Evolutionary conservation across 2,888 invertebrate species (phyloP), one percentile per base, ranked within the genome.

Genomic region (Gymnosoma rotundatum): DNA sequence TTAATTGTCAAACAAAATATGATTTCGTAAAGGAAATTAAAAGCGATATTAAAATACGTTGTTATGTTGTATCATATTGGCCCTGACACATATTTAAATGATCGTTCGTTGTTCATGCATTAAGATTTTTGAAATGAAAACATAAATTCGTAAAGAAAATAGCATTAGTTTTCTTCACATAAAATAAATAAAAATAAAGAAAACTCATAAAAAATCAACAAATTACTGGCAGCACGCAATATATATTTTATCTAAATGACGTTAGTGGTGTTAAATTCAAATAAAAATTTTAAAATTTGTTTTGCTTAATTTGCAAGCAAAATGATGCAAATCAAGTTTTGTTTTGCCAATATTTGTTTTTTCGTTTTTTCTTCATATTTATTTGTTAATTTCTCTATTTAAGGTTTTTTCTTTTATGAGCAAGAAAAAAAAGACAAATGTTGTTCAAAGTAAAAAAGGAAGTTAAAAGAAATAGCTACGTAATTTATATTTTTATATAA

Each of bases 31-130:
- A 36, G 32, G 50, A 36, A 21, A 38, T 21, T 18, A 42, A 48
- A 32, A 48, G 9, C 36, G 38, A 36, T 21, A 50, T 6, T 54
- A 14, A 64, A 61, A 56, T 54, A 66, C 10, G 50, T 60, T 66
- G 3, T 69, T 25, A 16, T 52, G 14, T 21, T 20, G 45, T 48
- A 20, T 0, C 32, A 21, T 52, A 25, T 36, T 48, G 78, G 63
- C 83, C 78, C 74, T 83, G 83, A 83, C 83, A 78, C 70, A 83
- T 74, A 75, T 83, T 64, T 21, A 14, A 2, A 36, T n/a, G 45
- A 45, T 32, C 32, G 32, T 32, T 32, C 6, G 32, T 6, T 6
- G 6, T 2, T 16, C 6, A 6, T 61, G 36, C 20, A 25, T 72
- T 72, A 25, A 58, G 20, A 38, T 42, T 61, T 66, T 50, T 10